A percentile compares a stretch with the other conserved stretches of the same genome.
Evolutionary conservation across 2,113 vertebrate genomes (phyloP).

Genomic region (Chloroceryle aenea): DNA sequence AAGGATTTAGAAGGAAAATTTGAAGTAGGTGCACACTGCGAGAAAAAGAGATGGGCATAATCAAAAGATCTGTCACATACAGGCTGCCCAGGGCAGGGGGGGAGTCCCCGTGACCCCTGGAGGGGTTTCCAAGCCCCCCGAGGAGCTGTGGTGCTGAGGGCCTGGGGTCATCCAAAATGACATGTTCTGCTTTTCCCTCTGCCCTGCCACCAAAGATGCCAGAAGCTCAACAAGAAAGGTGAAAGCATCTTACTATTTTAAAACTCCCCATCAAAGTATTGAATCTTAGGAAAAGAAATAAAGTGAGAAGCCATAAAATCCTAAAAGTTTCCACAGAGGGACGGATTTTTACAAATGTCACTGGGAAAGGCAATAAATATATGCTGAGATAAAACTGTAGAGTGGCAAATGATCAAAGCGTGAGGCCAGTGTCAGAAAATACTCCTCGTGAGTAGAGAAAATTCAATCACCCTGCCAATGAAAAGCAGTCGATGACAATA

Average conservation of each 20-base stretch:
- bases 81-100: too few relatives aligned
- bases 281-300: background rate
- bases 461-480: background rate
- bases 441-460: background rate
- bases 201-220: background rate
- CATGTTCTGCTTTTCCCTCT: background rate
- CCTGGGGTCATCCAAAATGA: too few relatives aligned
- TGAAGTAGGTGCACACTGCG: background rate
- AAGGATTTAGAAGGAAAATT: background rate
- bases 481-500: slow-evolving; percentile 1
- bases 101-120: too few relatives aligned
- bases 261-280: background rate
- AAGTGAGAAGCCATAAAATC: background rate
- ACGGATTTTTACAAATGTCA: background rate
- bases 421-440: background rate
- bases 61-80: background rate
- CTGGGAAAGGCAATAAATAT: background rate
- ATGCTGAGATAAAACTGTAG: background rate
- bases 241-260: background rate
- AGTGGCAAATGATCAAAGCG: background rate
- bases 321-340: background rate
- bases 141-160: too few relatives aligned
- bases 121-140: too few relatives aligned
- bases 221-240: background rate
- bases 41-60: background rate